Conservation (phyloP, 2,797 vertebrate species). For the Threskiornis aethiopicus region DNA sequence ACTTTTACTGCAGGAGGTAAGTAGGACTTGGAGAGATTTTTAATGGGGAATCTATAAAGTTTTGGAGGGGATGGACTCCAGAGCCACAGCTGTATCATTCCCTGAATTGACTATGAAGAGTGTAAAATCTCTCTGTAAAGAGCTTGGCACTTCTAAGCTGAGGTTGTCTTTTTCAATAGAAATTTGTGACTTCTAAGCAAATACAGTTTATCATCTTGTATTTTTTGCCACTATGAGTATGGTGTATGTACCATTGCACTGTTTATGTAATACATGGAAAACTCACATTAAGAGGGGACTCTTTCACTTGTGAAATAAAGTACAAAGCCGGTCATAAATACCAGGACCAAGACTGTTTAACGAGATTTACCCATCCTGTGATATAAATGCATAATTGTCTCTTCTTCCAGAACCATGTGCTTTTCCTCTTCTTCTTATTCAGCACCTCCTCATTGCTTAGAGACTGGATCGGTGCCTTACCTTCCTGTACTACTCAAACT, state of each 20-base stretch:
- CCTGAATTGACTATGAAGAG: neutral
- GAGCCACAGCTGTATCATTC: neutral
- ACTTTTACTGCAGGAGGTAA: neutral
- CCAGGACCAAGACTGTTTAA: neutral
- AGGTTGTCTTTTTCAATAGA: neutral
- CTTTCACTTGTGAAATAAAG: neutral
- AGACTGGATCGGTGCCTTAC: fast-evolving
- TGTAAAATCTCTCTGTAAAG: neutral
- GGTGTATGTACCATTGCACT: neutral
- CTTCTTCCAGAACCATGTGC: neutral
- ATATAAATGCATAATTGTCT: neutral
- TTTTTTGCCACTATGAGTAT: neutral
- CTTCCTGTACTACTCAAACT: neutral
- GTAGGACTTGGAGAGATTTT: neutral
- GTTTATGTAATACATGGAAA: neutral
- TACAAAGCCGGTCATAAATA: neutral
- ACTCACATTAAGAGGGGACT: neutral
- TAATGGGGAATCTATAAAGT: neutral
- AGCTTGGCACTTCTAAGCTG: neutral
- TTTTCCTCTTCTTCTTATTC: neutral
- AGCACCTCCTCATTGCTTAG: neutral
- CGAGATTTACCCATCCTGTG: neutral
- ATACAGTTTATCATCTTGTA: neutral
- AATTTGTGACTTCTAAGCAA: neutral
- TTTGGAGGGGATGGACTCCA: neutral